A percentile compares a stretch with the other conserved stretches of the same genome.
phyloP scores from a whole-genome alignment of 2,888 invertebrate genomes.

The Andrena chrysosceles region DNA sequence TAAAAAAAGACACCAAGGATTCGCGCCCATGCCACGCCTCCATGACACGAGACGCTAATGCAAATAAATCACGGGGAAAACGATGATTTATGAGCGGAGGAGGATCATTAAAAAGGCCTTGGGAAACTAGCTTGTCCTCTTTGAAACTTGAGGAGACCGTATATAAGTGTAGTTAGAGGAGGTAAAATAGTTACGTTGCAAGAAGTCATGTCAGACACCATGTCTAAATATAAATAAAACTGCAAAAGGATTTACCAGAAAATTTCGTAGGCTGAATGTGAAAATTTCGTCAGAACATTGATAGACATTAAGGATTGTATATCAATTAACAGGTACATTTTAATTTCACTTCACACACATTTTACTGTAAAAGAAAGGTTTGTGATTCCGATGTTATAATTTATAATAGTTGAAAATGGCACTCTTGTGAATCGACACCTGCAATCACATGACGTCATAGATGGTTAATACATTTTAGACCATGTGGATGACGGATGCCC shows the following conservation, averaged over 20 bases:
- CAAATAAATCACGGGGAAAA: conserved; percentile 72
- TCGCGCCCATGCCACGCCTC: conserved; percentile 64
- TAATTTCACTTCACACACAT: too few species aligned
- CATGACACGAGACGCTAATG: conserved; percentile 68
- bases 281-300: neutral
- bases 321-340: too few species aligned
- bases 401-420: too few species aligned
- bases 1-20: conserved; percentile 68
- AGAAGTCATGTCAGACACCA: neutral
- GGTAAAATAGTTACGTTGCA: conserved; percentile 5
- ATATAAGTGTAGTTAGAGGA: conserved; percentile 22
- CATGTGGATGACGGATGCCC: too few species aligned
- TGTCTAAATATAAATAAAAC: neutral
- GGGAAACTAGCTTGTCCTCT: conserved; percentile 29
- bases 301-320: too few species aligned
- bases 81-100: conserved; percentile 65
- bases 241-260: too few species aligned
- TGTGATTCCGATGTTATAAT: too few species aligned
- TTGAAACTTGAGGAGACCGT: conserved; percentile 12
- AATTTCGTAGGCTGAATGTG: neutral
- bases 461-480: too few species aligned
- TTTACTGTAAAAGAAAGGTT: too few species aligned
- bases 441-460: too few species aligned
- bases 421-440: too few species aligned
- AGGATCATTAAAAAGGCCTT: conserved; percentile 41